Percentiles rank a stretch among this genome's conserved stretches.
These are phyloP conservation scores for Datnioides undecimradiatus DNA, from an alignment of 2,113 vertebrate species.

Conservation along the genomic window DNA sequence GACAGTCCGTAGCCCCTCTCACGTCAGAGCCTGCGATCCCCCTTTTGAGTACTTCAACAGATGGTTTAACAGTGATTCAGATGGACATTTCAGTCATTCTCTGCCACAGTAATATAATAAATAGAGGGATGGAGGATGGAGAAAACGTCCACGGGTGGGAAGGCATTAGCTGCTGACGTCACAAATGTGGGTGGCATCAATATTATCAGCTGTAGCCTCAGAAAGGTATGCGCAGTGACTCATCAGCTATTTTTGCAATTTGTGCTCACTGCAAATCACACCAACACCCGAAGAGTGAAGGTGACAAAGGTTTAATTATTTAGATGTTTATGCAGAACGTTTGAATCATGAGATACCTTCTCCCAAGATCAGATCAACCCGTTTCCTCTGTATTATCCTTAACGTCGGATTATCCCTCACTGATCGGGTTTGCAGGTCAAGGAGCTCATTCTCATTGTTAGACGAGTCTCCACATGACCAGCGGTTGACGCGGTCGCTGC, in stretches of 20 bases:
- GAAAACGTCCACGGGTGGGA: not conserved
- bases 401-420: constrained; percentile 10
- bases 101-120: not conserved
- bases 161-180: not conserved
- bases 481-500: not conserved
- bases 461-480: not conserved
- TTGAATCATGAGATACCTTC: too few relatives aligned
- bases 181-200: not conserved
- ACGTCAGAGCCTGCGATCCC: not conserved
- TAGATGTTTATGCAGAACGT: too few relatives aligned
- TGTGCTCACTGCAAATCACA: not conserved
- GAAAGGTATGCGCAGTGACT: constrained; percentile 4
- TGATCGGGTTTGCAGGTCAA: constrained; percentile 32
- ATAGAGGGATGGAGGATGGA: not conserved
- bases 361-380: not conserved
- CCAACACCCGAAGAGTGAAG: not conserved
- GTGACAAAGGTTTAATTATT: too few relatives aligned
- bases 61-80: not conserved
- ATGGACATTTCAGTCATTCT: not conserved
- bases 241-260: not conserved
- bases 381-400: not conserved
- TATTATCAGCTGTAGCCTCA: not conserved
- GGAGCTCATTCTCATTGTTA: constrained; percentile 16
- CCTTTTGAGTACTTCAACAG: not conserved
- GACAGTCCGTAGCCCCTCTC: not conserved